Evolutionary conservation across 2,888 invertebrate genomes (phyloP), one percentile per base, ranked within the genome.

Genomic region (Euspilapteryx auroguttella): DNA sequence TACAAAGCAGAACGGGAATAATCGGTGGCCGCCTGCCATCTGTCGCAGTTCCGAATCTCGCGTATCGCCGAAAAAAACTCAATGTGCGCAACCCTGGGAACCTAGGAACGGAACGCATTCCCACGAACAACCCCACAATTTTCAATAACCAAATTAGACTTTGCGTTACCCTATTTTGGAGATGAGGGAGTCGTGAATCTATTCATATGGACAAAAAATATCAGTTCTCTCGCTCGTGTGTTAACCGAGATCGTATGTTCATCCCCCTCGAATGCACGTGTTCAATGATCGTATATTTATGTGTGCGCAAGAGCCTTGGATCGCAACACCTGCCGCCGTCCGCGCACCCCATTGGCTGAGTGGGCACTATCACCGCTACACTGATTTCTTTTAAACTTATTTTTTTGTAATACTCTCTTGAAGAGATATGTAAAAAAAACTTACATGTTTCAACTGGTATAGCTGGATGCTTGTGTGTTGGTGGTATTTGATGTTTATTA

Each of bases 121-220:
- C 82, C 83, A 83, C 83, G 82, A 78, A 68, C 75, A 65, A 77
- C 76, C 76, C 76, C 77, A 69, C 73, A 68, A 73, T 73, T 69
- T 71, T 68, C 75, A 75, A 76, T 77, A 77, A 76, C 75, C 76
- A 77, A 77, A 77, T 77, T 76, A 76, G 75, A 73, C 71, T 75
- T 76, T 73, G 69, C 75, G 75, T 76, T 77, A 76, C 76, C 76
- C 76, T 71, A 75, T 76, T 73, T 76, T 65, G 69, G 63, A 71
- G 69, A 73, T 63, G 69, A 64, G 68, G 69, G 69, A 73, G 65
- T 73, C 65, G 66, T 73, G 76, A 71, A 75, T 75, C 69, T 73
- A 73, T 73, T 68, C 69, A 64, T 55, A 52, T 55, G 53, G 45
- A 65, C 65, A 76, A 71, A 73, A 73, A 71, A 68, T 58, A 53